phyloP scores from a whole-genome alignment of 1,140 invertebrate genomes.

The Drosophila arizonae region DNA sequence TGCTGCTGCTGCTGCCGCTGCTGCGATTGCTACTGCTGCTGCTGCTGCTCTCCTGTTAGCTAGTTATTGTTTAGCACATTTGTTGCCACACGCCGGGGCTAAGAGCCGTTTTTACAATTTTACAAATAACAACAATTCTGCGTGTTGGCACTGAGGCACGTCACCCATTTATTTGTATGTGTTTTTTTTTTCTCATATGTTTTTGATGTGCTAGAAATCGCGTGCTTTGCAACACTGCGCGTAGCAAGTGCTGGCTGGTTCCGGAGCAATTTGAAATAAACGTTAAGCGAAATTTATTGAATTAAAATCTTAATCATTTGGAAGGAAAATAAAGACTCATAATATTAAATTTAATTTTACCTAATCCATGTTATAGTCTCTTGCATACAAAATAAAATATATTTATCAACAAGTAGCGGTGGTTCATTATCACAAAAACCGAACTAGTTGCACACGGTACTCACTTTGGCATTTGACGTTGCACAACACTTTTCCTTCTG shows the following conservation, averaged over 20 bases:
- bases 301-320: background rate
- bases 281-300: background rate
- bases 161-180: constrained; percentile 50
- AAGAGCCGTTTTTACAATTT: constrained; percentile 29
- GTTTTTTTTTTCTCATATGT: constrained; percentile 44
- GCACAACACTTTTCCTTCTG: background rate
- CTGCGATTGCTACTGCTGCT: constrained; percentile 13
- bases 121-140: constrained; percentile 49
- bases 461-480: background rate
- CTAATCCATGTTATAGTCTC: no score
- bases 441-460: background rate
- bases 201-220: constrained; percentile 28
- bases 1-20: background rate
- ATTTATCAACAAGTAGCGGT: no score
- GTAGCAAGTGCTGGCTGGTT: constrained; percentile 25
- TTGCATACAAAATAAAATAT: no score
- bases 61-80: constrained; percentile 32
- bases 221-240: constrained; percentile 26
- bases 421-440: background rate
- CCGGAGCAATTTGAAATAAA: no score
- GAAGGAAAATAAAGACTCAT: no score
- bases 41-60: constrained; percentile 27
- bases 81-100: constrained; percentile 23
- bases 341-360: background rate
- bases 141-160: constrained; percentile 48